Conservation (phyloP, 2,797 vertebrate genomes). For the Malurus splendens region DNA sequence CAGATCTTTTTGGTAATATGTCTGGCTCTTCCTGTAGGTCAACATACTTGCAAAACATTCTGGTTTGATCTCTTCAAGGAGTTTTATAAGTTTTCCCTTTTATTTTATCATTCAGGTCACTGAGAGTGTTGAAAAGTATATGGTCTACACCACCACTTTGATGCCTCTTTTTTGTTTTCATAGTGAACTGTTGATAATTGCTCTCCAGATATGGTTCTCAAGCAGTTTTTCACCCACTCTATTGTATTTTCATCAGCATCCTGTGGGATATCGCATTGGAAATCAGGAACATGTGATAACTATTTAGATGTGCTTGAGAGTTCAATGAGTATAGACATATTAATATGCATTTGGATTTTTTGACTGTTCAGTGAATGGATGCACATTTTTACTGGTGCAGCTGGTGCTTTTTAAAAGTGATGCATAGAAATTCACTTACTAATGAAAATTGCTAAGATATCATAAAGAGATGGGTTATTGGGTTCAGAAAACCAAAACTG, state of each 20-base stretch:
- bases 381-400: constrained; percentile 43
- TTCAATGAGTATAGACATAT: not conserved
- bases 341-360: constrained; percentile 26
- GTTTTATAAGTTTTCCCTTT: not conserved
- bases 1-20: not conserved
- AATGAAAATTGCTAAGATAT: constrained; percentile 49
- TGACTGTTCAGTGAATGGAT: constrained; percentile 36
- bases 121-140: not conserved
- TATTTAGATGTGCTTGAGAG: constrained; percentile 18
- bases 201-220: not conserved
- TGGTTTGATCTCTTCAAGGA: not conserved
- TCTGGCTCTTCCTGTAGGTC: not conserved
- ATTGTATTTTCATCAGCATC: not conserved
- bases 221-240: not conserved
- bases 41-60: not conserved
- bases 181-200: not conserved
- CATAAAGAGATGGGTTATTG: constrained; percentile 35
- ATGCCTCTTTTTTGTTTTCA: not conserved
- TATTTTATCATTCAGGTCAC: not conserved
- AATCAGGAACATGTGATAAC: not conserved
- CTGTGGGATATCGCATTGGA: not conserved
- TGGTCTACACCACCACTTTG: not conserved
- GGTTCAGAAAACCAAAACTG: constrained; percentile 32
- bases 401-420: constrained; percentile 39
- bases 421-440: constrained; percentile 42